These are phyloP conservation scores for Lordiphosa fenestrarum DNA, from an alignment of 2,888 invertebrate species.

Conservation along the genomic window DNA sequence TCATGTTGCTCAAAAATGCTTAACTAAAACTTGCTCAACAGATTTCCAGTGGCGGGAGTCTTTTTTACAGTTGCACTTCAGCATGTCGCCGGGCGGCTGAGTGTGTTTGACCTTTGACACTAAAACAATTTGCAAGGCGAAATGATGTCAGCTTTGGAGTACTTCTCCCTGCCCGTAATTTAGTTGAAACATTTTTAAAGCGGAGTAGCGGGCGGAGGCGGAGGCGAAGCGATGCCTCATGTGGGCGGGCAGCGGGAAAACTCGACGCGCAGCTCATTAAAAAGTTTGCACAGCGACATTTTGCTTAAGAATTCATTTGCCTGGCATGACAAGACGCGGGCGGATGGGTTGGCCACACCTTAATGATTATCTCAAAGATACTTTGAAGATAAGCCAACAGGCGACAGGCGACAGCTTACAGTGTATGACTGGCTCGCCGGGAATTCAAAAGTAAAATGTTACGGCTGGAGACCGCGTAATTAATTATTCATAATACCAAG, in stretches of 20 bases:
- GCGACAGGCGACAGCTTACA: neutral
- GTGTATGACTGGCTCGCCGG: conserved; percentile 13
- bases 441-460: conserved; percentile 55
- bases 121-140: conserved; percentile 72
- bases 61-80: conserved; percentile 67
- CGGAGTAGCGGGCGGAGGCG: too few species aligned
- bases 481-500: conserved; percentile 68
- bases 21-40: conserved; percentile 69
- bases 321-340: conserved; percentile 10
- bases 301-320: conserved; percentile 62
- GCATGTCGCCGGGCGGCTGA: conserved; percentile 60
- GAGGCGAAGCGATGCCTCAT: conserved; percentile 10
- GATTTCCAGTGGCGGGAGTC: conserved; percentile 53
- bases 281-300: conserved; percentile 62
- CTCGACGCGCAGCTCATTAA: conserved; percentile 62
- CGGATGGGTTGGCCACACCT: conserved; percentile 35
- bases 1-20: conserved; percentile 65
- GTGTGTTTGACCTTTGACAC: conserved; percentile 68
- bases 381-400: conserved; percentile 55
- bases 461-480: conserved; percentile 49
- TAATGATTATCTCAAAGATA: conserved; percentile 62
- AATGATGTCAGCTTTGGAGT: conserved; percentile 67
- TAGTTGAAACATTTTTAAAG: conserved; percentile 73
- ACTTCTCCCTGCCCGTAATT: conserved; percentile 47
- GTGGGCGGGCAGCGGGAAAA: conserved; percentile 16